Evolutionary conservation across 2,888 invertebrate species (phyloP).

Genomic region (Iphiclides podalirius): DNA sequence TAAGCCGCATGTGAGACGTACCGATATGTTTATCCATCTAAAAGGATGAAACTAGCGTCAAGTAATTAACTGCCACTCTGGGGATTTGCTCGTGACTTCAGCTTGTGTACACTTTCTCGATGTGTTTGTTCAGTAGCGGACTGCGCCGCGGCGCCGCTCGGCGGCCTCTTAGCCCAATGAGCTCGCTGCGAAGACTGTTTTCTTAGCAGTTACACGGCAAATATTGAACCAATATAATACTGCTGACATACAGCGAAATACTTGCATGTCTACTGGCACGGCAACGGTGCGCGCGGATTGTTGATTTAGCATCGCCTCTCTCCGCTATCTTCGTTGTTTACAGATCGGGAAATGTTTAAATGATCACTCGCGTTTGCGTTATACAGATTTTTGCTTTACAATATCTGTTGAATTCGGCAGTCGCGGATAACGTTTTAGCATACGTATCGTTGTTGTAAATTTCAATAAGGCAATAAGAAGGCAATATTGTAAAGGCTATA

Average conservation of each 20-base stretch:
- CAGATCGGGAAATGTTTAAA: too few relatives aligned
- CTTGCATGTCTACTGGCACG: not conserved
- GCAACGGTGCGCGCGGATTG: conserved; percentile 4
- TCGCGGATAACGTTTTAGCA: too few relatives aligned
- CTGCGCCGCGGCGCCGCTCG: conserved; percentile 12
- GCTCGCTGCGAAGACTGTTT: conserved; percentile 8
- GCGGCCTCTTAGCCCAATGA: not conserved
- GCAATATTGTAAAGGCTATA: too few relatives aligned
- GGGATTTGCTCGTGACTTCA: conserved; percentile 17
- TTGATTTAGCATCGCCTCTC: too few relatives aligned
- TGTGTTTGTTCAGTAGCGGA: conserved; percentile 21
- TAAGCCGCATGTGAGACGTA: too few relatives aligned
- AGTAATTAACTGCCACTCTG: conserved; percentile 24
- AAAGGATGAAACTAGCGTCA: conserved; percentile 21
- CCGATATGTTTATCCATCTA: conserved; percentile 18
- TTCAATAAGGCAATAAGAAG: too few relatives aligned
- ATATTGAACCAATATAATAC: conserved; percentile 15
- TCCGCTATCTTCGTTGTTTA: too few relatives aligned
- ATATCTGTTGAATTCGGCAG: too few relatives aligned
- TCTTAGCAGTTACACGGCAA: conserved; percentile 16
- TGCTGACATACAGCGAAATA: conserved; percentile 1
- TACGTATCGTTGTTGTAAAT: too few relatives aligned
- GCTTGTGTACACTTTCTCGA: conserved; percentile 12
- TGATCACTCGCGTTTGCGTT: too few relatives aligned
- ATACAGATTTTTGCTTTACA: too few relatives aligned